These are phyloP conservation scores for Fissipunctia ypsillon DNA, from an alignment of 2,888 invertebrate species.

Conservation along the genomic window DNA sequence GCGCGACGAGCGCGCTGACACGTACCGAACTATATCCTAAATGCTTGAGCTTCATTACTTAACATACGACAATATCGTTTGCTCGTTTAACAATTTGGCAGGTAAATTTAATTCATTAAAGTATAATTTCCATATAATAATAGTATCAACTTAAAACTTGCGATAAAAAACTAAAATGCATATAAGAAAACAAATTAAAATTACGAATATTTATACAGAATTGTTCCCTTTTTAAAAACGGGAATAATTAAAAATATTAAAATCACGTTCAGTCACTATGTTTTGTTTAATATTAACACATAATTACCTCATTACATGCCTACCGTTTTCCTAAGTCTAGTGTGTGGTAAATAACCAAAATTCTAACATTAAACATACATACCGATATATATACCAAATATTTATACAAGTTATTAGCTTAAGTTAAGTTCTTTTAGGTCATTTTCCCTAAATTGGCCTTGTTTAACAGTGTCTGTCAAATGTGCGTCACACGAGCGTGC, in stretches of 20 bases:
- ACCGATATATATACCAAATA: conserved; percentile 90
- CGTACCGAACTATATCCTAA: conserved; percentile 83
- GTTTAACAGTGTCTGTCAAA: conserved; percentile 88
- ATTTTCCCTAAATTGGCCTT: conserved; percentile 89
- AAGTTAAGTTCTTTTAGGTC: conserved; percentile 90
- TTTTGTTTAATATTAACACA: conserved; percentile 89
- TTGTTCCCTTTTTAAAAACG: conserved; percentile 84
- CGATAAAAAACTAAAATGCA: conserved; percentile 89
- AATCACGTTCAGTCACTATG: conserved; percentile 90
- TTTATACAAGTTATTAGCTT: conserved; percentile 91
- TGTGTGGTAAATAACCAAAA: conserved; percentile 90
- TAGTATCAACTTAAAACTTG: conserved; percentile 88
- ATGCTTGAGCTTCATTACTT: conserved; percentile 88
- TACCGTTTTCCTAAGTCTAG: conserved; percentile 90
- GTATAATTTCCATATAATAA: conserved; percentile 83
- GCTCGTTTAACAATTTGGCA: conserved; percentile 89
- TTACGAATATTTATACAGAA: conserved; percentile 90
- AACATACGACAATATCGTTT: conserved; percentile 85
- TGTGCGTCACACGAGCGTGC: conserved; percentile 75
- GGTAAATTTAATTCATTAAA: conserved; percentile 88
- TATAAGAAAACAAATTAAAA: conserved; percentile 88
- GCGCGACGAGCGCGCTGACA: conserved; percentile 60
- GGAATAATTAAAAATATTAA: conserved; percentile 87
- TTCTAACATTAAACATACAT: conserved; percentile 91
- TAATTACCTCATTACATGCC: conserved; percentile 89